phyloP scores from a whole-genome alignment of 2,797 vertebrate species.

The Phalanger gymnotis region DNA sequence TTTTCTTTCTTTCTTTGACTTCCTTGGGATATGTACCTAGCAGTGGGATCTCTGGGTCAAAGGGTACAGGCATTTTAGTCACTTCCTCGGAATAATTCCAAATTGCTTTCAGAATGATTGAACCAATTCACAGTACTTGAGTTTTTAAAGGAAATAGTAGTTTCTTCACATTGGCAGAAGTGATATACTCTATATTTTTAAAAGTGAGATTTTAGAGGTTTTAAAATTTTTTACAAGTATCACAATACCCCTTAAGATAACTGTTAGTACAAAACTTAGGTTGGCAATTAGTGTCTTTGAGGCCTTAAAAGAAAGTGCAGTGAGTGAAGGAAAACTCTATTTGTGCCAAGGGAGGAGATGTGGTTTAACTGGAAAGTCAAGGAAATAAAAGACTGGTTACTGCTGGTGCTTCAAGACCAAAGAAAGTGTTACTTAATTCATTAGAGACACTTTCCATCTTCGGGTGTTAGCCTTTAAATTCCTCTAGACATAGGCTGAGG shows the following conservation, averaged over 20 bases:
- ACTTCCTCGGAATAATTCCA: neutral
- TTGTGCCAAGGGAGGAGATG: neutral
- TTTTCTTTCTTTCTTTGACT: neutral
- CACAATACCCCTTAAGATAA: neutral
- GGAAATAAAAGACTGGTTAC: neutral
- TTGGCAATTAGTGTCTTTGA: neutral
- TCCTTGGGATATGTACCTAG: neutral
- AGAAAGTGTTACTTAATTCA: neutral
- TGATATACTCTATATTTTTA: neutral
- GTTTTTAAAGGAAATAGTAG: neutral
- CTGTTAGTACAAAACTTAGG: constrained; percentile 11
- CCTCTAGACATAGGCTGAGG: neutral
- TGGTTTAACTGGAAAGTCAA: neutral
- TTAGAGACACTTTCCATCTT: neutral
- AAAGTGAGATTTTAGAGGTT: neutral
- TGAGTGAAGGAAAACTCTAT: neutral
- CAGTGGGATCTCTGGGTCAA: neutral
- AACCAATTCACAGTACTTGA: neutral
- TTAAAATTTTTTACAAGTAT: neutral
- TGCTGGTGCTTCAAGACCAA: neutral
- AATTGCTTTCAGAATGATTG: neutral
- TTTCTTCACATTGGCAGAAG: neutral
- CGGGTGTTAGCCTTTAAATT: neutral
- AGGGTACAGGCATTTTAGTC: neutral
- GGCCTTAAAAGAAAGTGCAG: neutral